Conservation (phyloP, 30 jellyfish, hydroid and myxozoan species). For the Hydractinia echinata region DNA sequence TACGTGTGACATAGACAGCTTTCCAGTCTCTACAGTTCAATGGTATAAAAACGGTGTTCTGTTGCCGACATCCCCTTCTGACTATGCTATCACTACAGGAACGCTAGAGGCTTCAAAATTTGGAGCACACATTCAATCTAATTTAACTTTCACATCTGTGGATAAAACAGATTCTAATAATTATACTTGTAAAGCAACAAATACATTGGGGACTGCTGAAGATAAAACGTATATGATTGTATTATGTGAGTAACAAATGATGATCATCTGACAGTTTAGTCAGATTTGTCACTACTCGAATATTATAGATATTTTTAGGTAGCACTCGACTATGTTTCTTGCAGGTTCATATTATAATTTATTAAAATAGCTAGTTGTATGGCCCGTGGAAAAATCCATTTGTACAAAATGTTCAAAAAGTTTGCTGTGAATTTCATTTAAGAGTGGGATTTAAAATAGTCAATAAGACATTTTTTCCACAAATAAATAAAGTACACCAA, state of each 20-base stretch:
- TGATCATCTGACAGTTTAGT: too few relatives aligned
- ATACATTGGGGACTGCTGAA: slow-evolving; percentile 7
- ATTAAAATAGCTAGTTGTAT: too few relatives aligned
- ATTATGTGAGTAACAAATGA: background rate
- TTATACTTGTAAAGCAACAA: slow-evolving; percentile 19
- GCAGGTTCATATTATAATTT: too few relatives aligned
- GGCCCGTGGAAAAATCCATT: too few relatives aligned
- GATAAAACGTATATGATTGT: slow-evolving; percentile 8
- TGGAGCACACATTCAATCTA: background rate
- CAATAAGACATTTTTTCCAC: too few relatives aligned
- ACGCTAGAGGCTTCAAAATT: background rate
- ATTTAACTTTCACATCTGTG: background rate
- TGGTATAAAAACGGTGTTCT: slow-evolving; percentile 23
- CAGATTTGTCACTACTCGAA: too few relatives aligned
- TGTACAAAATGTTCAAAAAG: too few relatives aligned
- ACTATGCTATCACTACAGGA: background rate
- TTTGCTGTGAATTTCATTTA: too few relatives aligned
- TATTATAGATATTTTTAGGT: too few relatives aligned
- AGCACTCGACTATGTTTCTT: too few relatives aligned
- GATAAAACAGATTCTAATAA: background rate
- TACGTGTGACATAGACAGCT: background rate
- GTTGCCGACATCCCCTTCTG: background rate
- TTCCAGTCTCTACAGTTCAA: slow-evolving; percentile 3
- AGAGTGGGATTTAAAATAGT: too few relatives aligned
- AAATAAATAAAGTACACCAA: too few relatives aligned